These are phyloP conservation scores for Dromococcyx pavoninus DNA, from an alignment of 2,797 vertebrate species.

Conservation along the genomic window DNA sequence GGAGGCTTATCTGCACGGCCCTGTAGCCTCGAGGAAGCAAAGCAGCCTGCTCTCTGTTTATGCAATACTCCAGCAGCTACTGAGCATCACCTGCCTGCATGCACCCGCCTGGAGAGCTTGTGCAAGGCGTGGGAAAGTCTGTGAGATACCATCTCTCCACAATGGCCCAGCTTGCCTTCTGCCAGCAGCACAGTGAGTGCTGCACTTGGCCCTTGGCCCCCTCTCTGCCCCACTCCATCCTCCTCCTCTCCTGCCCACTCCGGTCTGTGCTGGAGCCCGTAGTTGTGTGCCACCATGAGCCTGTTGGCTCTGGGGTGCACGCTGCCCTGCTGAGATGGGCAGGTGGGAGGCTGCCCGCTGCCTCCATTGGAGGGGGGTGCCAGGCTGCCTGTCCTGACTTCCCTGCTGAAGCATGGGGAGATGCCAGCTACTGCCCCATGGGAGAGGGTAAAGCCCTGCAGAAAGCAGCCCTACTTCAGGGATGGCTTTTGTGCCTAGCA, in stretches of 20 bases:
- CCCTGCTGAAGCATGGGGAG: background rate
- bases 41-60: background rate
- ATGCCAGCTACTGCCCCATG: background rate
- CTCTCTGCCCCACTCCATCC: background rate
- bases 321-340: background rate
- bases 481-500: background rate
- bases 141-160: constrained; percentile 49
- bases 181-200: accelerated
- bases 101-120: background rate
- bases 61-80: background rate
- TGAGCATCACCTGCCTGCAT: background rate
- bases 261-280: accelerated
- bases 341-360: background rate
- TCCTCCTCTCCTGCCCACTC: background rate
- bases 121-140: constrained; percentile 18
- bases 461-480: background rate
- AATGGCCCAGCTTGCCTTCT: accelerated
- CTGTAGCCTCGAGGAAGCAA: background rate
- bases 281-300: background rate
- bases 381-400: background rate
- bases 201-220: background rate
- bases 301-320: accelerated
- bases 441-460: background rate
- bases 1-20: background rate
- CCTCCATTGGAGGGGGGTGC: background rate